Base-by-base conservation (phyloP, 2,113 vertebrate genomes). In the Anolis sagrei region DNA sequence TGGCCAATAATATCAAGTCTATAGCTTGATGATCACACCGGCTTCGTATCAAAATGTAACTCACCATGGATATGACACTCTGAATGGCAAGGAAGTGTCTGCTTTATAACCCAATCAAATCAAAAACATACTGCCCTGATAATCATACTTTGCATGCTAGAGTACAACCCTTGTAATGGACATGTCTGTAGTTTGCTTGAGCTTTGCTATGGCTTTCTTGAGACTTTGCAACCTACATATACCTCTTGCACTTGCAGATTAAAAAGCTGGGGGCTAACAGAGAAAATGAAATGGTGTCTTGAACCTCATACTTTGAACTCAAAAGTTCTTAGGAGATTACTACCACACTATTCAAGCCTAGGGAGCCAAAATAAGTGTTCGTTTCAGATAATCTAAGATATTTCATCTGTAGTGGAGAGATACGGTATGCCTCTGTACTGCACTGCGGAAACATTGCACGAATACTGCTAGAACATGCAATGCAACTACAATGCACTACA, bases 401-500 rank as follows among this genome's bases (percentile, higher is more conserved):
- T 79, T 62, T 62, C 29, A 86, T 44, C 77, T 1, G 1, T 1
- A 1, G 49, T 82, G 92, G 72, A 9, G 90, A 90, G 82, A 81
- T 7, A 0, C 92, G 93, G 96, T 95, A 94, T 78, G 97, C 97
- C 97, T 98, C 98, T 96, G 97, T 96, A 94, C 95, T 99, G 98
- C 98, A 98, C 98, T 99, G 98, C 97, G 97, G 98, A 95, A 96
- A 98, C 98, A 99, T 97, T 98, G 98, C 98, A 99, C 94, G 95
- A 92, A 86, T 92, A 93, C 92, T 90, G 91, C 93, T 95, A 95
- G 95, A 97, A 97, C 98, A 97, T 99, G 98, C 98, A 99, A 99
- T 99, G 98, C 98, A 99, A 99, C 98, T 98, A 99, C 98, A 99
- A 99, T 99, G 98, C 98, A 99, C 98, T 94, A 87, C 95, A 96